phyloP scores from a whole-genome alignment of 35 echinoderm and acorn worm species.

The Strongylocentrotus purpuratus region DNA sequence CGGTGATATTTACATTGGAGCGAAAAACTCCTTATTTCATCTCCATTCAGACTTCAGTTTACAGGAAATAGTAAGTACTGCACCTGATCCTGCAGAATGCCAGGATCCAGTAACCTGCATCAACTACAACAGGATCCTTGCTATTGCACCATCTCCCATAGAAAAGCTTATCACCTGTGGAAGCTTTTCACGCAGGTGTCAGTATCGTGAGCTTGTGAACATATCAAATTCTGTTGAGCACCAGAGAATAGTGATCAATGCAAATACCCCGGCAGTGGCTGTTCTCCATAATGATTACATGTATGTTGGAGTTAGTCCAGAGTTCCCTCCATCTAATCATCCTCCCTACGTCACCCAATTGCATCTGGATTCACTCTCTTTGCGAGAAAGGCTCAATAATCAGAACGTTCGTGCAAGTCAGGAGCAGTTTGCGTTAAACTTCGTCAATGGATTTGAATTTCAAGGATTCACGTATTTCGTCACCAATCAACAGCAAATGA shows the following conservation, averaged over 20 bases:
- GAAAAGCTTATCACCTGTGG: conserved; percentile 2
- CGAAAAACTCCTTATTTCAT: not conserved
- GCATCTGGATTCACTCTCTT: not conserved
- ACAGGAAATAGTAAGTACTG: not conserved
- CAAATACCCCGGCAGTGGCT: not conserved
- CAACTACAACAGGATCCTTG: not conserved
- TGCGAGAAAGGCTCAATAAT: not conserved
- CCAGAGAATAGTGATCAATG: not conserved
- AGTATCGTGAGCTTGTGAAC: not conserved
- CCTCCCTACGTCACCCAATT: not conserved
- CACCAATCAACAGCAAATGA: not conserved
- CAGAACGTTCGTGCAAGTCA: not conserved
- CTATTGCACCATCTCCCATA: not conserved
- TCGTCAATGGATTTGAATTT: not conserved
- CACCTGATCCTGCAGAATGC: not conserved
- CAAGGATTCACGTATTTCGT: conserved; percentile 12
- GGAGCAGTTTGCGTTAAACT: not conserved
- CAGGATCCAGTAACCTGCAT: not conserved
- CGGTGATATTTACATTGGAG: conserved; percentile 8
- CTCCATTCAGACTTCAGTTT: not conserved
- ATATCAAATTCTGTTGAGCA: not conserved
- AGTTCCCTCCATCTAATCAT: not conserved
- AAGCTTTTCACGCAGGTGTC: not conserved
- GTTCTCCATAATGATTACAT: not conserved
- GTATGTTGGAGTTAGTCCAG: conserved; percentile 11